Conservation (phyloP, 2,797 vertebrate genomes). For the Uromys caudimaculatus region DNA sequence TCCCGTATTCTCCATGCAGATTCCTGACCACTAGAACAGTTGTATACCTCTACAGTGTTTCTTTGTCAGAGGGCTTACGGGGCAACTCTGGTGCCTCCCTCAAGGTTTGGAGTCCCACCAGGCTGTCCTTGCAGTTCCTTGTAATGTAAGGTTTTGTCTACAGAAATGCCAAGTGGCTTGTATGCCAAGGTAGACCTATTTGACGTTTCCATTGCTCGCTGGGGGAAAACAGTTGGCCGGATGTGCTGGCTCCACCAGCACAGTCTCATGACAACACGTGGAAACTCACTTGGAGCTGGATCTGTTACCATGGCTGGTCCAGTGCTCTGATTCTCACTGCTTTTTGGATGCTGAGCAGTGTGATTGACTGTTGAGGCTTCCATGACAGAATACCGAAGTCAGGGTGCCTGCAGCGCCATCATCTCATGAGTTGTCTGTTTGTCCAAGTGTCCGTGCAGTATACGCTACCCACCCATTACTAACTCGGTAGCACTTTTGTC, state of each 20-base stretch:
- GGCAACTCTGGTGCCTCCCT: not conserved
- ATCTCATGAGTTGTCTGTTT: not conserved
- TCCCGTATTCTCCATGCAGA: not conserved
- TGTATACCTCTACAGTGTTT: not conserved
- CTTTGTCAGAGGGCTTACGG: not conserved
- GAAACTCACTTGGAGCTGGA: accelerated
- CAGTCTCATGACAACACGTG: accelerated
- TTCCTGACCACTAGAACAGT: not conserved
- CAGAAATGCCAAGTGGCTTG: not conserved
- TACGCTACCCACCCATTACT: too few species aligned
- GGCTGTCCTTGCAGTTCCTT: not conserved
- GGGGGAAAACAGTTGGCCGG: not conserved
- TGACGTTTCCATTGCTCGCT: too few species aligned
- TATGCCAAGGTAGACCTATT: not conserved
- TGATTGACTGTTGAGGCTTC: not conserved
- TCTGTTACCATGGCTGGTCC: accelerated
- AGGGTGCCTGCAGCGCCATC: not conserved
- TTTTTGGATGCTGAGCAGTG: accelerated
- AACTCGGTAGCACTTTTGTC: not conserved
- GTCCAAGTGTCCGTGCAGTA: not conserved
- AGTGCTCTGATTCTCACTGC: accelerated
- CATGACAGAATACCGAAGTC: not conserved
- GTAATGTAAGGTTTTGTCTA: not conserved
- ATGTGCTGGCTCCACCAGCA: accelerated
- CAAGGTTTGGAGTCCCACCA: not conserved